These are phyloP conservation scores for Andrena haemorrhoa DNA, from an alignment of 2,888 invertebrate genomes.

Conservation along the genomic window DNA sequence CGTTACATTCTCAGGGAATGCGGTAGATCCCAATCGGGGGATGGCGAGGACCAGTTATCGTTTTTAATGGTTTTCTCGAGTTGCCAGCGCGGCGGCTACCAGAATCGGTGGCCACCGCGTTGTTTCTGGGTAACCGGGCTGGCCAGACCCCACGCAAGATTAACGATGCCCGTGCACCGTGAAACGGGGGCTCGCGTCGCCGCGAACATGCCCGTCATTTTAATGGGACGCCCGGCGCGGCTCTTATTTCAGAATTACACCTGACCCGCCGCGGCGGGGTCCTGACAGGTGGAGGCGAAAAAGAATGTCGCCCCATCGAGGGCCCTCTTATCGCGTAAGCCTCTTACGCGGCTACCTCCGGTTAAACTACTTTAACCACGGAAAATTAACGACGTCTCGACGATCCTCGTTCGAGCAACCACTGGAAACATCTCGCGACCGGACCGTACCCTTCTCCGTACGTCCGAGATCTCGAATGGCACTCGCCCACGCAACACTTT, in stretches of 20 bases:
- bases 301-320: conserved; percentile 45
- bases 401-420: background rate
- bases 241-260: conserved; percentile 68
- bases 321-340: conserved; percentile 57
- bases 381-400: conserved; percentile 46
- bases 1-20: conserved; percentile 68
- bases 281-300: conserved; percentile 61
- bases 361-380: conserved; percentile 34
- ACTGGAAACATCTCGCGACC: too few relatives aligned
- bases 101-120: conserved; percentile 45
- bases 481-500: background rate
- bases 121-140: conserved; percentile 43
- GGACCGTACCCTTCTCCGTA: too few relatives aligned
- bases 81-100: conserved; percentile 54
- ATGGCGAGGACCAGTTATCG: conserved; percentile 58
- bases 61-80: conserved; percentile 73
- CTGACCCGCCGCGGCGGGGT: conserved; percentile 35
- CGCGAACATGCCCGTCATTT: conserved; percentile 64
- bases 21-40: conserved; percentile 70
- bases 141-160: conserved; percentile 62
- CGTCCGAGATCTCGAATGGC: background rate
- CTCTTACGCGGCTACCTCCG: conserved; percentile 48
- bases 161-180: conserved; percentile 59
- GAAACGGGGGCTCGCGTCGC: conserved; percentile 56
- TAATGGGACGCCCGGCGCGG: conserved; percentile 66